Percentiles rank a stretch among this genome's conserved stretches.
These are phyloP conservation scores for Glaucopsyche alexis DNA, from an alignment of 2,888 invertebrate genomes.

Conservation along the genomic window DNA sequence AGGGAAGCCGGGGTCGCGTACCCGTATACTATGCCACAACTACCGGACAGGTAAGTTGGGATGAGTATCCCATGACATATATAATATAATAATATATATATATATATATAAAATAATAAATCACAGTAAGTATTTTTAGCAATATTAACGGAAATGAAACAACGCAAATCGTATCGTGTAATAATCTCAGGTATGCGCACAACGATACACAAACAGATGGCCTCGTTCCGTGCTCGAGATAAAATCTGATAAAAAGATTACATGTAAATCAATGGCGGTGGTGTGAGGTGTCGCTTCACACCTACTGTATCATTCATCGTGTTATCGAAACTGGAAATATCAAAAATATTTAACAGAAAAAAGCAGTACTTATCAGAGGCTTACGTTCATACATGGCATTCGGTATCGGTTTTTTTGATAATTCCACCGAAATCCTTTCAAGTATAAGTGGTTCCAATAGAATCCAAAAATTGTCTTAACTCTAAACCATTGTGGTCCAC, in stretches of 20 bases:
- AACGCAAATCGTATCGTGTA: not conserved
- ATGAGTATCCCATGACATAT: too few species aligned
- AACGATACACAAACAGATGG: constrained; percentile 35
- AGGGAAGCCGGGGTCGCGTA: too few species aligned
- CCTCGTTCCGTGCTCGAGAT: constrained; percentile 40
- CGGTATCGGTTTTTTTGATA: not conserved
- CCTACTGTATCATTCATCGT: not conserved
- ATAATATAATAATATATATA: too few species aligned
- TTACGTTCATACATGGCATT: not conserved
- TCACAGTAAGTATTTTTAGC: not conserved
- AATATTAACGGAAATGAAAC: not conserved
- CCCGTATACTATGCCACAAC: too few species aligned
- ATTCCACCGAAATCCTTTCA: not conserved
- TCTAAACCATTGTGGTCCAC: too few species aligned
- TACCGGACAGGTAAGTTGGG: too few species aligned
- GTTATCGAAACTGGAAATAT: not conserved
- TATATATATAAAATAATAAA: too few species aligned
- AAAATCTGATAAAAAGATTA: constrained; percentile 36
- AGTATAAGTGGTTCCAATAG: not conserved
- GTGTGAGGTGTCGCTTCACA: constrained; percentile 8
- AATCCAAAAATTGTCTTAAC: too few species aligned
- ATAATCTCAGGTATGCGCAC: constrained; percentile 31
- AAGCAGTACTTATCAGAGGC: not conserved
- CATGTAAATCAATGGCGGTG: constrained; percentile 23
- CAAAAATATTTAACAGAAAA: not conserved